Conservation (phyloP, 2,113 vertebrate species). For the Crotophaga sulcirostris region DNA sequence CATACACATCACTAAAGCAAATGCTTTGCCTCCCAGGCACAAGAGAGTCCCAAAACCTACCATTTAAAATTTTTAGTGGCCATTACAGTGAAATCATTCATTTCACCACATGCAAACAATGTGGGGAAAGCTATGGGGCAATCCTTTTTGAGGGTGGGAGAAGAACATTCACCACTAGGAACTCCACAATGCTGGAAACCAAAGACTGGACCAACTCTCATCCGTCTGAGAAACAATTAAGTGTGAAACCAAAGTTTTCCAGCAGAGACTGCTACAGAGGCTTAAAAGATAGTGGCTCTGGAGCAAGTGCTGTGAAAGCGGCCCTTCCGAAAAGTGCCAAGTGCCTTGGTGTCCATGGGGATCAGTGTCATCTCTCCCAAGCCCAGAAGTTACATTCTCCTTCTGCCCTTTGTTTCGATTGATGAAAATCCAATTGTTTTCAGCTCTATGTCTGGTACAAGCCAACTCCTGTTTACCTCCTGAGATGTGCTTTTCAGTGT, state of each 20-base stretch:
- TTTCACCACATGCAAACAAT: background rate
- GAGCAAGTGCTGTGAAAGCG: background rate
- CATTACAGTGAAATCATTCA: background rate
- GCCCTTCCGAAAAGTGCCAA: background rate
- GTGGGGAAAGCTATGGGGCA: background rate
- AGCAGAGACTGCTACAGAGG: constrained; percentile 24
- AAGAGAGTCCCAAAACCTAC: background rate
- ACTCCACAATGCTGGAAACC: background rate
- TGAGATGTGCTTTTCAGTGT: background rate
- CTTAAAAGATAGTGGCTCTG: background rate
- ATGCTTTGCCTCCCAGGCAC: background rate
- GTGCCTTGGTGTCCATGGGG: background rate
- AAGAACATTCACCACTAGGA: background rate
- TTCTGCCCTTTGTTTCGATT: background rate
- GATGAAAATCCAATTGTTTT: background rate
- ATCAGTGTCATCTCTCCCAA: background rate
- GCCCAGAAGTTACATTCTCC: background rate
- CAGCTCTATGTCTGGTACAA: fast-evolving
- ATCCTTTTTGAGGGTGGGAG: background rate
- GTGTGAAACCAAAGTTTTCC: constrained; percentile 17
- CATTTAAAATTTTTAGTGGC: background rate
- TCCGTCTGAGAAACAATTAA: background rate
- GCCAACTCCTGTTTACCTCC: background rate
- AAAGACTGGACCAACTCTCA: background rate
- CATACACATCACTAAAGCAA: background rate